Base-by-base conservation (phyloP, 2,888 invertebrate species). In the Lampropteryx suffumata region DNA sequence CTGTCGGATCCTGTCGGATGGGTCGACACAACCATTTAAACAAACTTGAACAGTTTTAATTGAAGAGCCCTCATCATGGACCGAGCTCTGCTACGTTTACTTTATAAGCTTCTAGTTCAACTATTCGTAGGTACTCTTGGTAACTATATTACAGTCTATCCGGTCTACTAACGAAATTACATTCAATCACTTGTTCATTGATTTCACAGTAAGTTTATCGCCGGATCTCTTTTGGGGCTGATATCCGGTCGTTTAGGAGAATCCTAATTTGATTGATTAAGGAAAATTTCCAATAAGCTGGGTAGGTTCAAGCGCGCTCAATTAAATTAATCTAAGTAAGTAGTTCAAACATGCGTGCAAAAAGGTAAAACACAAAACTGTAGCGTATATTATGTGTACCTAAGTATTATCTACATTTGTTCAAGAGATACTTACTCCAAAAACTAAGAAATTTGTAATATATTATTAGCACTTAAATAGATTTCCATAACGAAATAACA, bases 21-120 rank as follows among this genome's bases (percentile, higher is more conserved):
- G 73, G 68, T 73, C 76, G 81, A 78, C 78, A 82, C 75, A 79
- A 82, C 84, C 80, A 84, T 84, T 83, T 82, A 79, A 83, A 81
- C 81, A 79, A 84, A 85, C 81, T 85, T 81, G 67, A 77, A 76
- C 78, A 76, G 81, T 85, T 84, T 84, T 84, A 87, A 87, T 84
- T 84, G 79, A 80, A 85, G 79, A 70, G 71, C 76, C 78, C 79
- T 79, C 73, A 76, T 76, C 79, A 75, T 65, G 73, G 70, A 61
- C 59, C 64, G 68, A 69, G 64, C 63, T 55, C 45, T 39, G 37
- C 52, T 52, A 37, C 52, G 48, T 51, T 47, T 52, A 55, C 50
- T 55, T 55, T 50, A 48, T 50, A 58, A 61, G 56, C 27, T 24
- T 28, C 40, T 48, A 36, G 33, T 50, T 44, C 27, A 53, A 53